Evolutionary conservation across 2,888 invertebrate species (phyloP).

Genomic region (Lagria hirta): DNA sequence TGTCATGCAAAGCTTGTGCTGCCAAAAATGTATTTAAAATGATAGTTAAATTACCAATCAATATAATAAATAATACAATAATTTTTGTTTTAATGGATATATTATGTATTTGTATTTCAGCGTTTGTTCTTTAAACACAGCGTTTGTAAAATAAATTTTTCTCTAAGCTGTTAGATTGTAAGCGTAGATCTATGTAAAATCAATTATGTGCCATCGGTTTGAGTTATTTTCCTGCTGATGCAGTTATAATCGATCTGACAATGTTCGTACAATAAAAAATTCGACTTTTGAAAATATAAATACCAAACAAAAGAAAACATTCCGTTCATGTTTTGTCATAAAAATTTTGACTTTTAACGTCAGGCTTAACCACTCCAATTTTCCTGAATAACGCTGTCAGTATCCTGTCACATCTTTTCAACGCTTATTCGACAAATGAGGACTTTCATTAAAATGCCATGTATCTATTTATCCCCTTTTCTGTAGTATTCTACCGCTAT

Average conservation of each 20-base stretch:
- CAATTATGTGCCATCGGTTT: constrained; percentile 5
- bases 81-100: too few species aligned
- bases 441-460: constrained; percentile 27
- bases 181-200: constrained; percentile 24
- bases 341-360: constrained; percentile 27
- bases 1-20: too few species aligned
- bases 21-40: too few species aligned
- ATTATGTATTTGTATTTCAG: too few species aligned
- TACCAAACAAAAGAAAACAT: constrained; percentile 18
- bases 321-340: constrained; percentile 24
- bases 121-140: too few species aligned
- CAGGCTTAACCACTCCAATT: constrained; percentile 25
- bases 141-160: too few species aligned
- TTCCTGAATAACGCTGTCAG: constrained; percentile 26
- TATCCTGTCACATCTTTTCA: constrained; percentile 26
- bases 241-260: constrained; percentile 11
- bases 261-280: constrained; percentile 2
- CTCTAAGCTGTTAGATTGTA: too few species aligned
- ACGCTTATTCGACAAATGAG: constrained; percentile 26
- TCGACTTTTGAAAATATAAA: constrained; percentile 19
- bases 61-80: too few species aligned
- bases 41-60: too few species aligned
- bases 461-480: constrained; percentile 26
- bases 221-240: constrained; percentile 10
- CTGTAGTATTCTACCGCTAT: constrained; percentile 9